phyloP scores from a whole-genome alignment of 2,888 invertebrate species.

The Philereme transversata region DNA sequence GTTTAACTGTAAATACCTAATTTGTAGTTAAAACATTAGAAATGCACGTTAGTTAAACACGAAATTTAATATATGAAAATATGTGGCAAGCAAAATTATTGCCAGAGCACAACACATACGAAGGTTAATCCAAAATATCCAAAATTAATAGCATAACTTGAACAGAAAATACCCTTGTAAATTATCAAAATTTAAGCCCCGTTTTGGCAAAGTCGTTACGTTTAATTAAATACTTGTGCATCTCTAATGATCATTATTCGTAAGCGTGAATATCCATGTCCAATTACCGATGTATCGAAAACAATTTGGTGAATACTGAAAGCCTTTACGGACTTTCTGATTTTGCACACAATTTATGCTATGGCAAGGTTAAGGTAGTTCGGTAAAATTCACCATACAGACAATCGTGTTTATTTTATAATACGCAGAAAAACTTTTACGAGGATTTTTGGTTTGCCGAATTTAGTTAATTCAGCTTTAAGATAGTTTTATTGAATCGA shows the following conservation, averaged over 20 bases:
- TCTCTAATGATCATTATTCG: slow-evolving; percentile 16
- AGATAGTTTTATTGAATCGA: too few species aligned
- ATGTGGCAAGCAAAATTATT: too few species aligned
- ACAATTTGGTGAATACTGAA: slow-evolving; percentile 1
- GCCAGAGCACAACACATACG: too few species aligned
- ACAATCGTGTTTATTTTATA: too few species aligned
- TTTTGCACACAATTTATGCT: slow-evolving; percentile 7
- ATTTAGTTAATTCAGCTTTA: too few species aligned
- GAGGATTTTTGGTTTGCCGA: too few species aligned
- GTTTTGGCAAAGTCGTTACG: slow-evolving; percentile 1
- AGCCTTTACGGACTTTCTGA: slow-evolving; percentile 9
- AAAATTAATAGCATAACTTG: neutral
- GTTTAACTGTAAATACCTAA: too few species aligned
- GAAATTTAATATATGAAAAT: neutral
- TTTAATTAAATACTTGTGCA: slow-evolving; percentile 13
- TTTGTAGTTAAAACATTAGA: neutral
- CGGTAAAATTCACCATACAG: too few species aligned
- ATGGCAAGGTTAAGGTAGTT: neutral
- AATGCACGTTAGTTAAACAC: neutral
- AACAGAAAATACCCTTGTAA: neutral
- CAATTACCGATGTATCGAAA: slow-evolving; percentile 1
- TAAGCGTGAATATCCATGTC: slow-evolving; percentile 10
- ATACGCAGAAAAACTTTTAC: too few species aligned
- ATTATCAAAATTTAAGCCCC: slow-evolving; percentile 4
- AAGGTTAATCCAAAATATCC: neutral